A percentile compares a stretch with the other conserved stretches of the same genome.
Conservation (phyloP, 2,888 invertebrate genomes). For the Timema cristinae region DNA sequence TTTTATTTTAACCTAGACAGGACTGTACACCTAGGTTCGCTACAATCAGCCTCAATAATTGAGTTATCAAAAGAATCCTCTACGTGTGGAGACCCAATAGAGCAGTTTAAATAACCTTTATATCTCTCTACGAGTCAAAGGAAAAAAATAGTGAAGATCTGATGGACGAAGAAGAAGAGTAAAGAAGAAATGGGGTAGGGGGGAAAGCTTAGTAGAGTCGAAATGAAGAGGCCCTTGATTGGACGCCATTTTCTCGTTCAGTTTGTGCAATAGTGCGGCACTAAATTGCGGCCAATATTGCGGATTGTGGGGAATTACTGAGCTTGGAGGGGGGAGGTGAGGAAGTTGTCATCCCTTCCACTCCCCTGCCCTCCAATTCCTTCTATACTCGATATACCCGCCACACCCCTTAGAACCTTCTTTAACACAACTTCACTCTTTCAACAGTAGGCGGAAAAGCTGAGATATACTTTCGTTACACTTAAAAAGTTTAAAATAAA, state of each 20-base stretch:
- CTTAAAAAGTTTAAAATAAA: too few species aligned
- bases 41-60: conserved; percentile 24
- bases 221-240: conserved; percentile 30
- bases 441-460: too few species aligned
- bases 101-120: conserved; percentile 22
- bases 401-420: conserved; percentile 9
- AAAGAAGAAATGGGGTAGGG: background rate
- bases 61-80: conserved; percentile 25
- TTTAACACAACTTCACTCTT: conserved; percentile 13
- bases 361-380: background rate
- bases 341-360: background rate
- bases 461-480: too few species aligned
- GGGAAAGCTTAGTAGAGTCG: conserved; percentile 6
- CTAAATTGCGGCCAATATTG: conserved; percentile 29
- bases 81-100: conserved; percentile 14
- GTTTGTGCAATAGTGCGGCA: conserved; percentile 30
- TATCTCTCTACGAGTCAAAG: conserved; percentile 1
- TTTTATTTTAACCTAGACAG: too few species aligned
- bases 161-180: conserved; percentile 9
- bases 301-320: conserved; percentile 30
- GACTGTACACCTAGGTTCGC: background rate
- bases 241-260: conserved; percentile 27
- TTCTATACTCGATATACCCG: too few species aligned
- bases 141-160: background rate
- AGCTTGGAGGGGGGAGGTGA: conserved; percentile 12